phyloP scores from a whole-genome alignment of 1,140 invertebrate genomes.

The Ditylenchus dipsaci region DNA sequence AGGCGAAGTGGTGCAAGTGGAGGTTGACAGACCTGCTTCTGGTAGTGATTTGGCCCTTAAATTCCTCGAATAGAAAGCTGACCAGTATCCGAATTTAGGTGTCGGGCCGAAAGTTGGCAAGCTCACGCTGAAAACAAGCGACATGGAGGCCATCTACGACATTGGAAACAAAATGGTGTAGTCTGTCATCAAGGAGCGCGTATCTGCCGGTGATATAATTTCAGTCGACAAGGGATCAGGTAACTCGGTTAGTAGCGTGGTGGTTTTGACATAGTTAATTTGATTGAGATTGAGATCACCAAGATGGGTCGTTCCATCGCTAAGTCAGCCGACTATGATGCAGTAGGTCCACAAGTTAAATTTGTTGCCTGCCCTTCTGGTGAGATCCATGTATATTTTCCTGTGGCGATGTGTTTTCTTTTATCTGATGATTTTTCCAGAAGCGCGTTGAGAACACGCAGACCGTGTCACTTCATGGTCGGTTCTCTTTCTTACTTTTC shows the following conservation, averaged over 20 bases:
- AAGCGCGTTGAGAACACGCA: constrained; percentile 98
- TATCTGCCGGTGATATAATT: constrained; percentile 63
- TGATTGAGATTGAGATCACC: constrained; percentile 76
- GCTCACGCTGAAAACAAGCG: constrained; percentile 92
- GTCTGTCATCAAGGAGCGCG: constrained; percentile 89
- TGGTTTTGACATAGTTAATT: background rate
- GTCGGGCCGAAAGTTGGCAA: constrained; percentile 79
- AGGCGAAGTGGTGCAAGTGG: constrained; percentile 87
- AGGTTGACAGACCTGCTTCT: constrained; percentile 82
- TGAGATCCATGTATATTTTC: constrained; percentile 66
- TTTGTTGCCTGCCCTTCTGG: constrained; percentile 98
- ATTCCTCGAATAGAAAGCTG: no score
- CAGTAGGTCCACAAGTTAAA: constrained; percentile 76
- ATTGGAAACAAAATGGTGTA: constrained; percentile 98
- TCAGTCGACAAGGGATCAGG: constrained; percentile 56
- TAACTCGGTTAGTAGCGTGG: constrained; percentile 6
- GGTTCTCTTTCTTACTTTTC: no score
- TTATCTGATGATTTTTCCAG: constrained; percentile 62
- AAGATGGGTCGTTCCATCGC: constrained; percentile 92
- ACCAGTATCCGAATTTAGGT: no score
- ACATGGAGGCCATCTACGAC: constrained; percentile 99
- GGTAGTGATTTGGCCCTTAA: constrained; percentile 10
- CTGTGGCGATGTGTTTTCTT: background rate
- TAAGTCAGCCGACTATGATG: constrained; percentile 91
- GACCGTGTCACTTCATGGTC: constrained; percentile 92